Percentiles rank a stretch among this genome's conserved stretches.
These are phyloP conservation scores for Progne subis DNA, from an alignment of 2,113 vertebrate species.

Conservation along the genomic window DNA sequence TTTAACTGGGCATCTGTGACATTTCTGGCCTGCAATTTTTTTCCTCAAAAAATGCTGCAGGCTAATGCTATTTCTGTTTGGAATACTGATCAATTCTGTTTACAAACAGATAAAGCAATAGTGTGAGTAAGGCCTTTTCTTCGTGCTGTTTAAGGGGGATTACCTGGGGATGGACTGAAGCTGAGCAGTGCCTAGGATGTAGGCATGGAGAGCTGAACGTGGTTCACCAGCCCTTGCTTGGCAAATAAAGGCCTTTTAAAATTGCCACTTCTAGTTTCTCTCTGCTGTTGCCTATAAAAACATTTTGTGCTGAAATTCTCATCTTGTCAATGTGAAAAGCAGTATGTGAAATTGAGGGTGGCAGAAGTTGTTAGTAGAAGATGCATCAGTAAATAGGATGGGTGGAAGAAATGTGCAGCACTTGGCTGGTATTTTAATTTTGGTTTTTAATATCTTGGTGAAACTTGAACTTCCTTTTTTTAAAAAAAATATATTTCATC, in stretches of 20 bases:
- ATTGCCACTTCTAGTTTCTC: not conserved
- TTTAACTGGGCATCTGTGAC: not conserved
- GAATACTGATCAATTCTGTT: not conserved
- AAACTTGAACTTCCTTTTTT: not conserved
- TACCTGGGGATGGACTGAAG: not conserved
- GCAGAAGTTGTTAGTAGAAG: not conserved
- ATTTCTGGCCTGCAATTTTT: not conserved
- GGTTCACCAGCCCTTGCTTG: not conserved
- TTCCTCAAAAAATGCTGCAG: not conserved
- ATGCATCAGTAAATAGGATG: not conserved
- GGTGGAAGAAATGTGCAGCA: not conserved
- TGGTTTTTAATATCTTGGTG: not conserved
- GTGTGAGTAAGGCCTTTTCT: not conserved
- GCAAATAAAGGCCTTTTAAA: not conserved
- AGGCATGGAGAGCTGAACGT: accelerated
- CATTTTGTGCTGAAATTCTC: not conserved
- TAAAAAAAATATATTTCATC: accelerated
- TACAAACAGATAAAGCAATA: not conserved
- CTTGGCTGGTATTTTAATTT: not conserved
- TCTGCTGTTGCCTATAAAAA: not conserved
- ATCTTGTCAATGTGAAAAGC: not conserved
- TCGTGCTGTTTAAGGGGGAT: not conserved
- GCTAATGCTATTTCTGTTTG: not conserved
- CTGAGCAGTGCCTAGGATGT: not conserved
- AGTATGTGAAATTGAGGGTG: not conserved